Base-by-base conservation (phyloP, 2,113 vertebrate species). In the Sphyrna mokarran region DNA sequence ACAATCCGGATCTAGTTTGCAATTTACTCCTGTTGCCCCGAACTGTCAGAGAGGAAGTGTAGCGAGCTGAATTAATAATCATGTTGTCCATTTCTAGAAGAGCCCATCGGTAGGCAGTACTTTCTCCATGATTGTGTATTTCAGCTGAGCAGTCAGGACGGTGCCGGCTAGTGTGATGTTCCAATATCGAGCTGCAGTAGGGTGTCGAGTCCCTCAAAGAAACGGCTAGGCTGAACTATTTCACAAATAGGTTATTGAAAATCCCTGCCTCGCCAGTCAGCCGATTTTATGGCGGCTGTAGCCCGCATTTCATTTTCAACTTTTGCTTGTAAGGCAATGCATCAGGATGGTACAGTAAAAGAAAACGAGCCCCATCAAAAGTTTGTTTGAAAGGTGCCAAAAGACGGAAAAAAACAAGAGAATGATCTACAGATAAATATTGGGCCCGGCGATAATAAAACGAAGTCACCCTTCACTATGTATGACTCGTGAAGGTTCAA, bases 1-100 rank as follows among this genome's bases (percentile, higher is more conserved):
- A 33, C 94, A 54, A 33, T 72, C 68, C 16, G 69, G 94, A 40
- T 54, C 43, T 33, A 95, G 68, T 61, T 72, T 76, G 69, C 68
- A 33, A 72, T 95, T 95, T 63, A 37, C 89, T 93, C 16, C 18
- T 91, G 87, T 43, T 69, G 91, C 37, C 70, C 68, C 69, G 48
- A 16, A 29, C 93, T 95, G 66, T 95, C 93, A 48, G 40, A 66
- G 61, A 95, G 93, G 63, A 69, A 95, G 68, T 69, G 68, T 69
- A 72, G 66, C 11, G 86, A 89, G 93, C 40, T 95, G 69, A 48
- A 40, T 72, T 69, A 95, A 95, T 95, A 72, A 91, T 91, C 63
- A 80, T 83, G 54, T 33, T 33, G 61, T 68, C 69, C 68, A 7
- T 70, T 95, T 95, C 43, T 33, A 76, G 20, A 95, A 66, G 43